Percentiles rank a stretch among this genome's conserved stretches.
Evolutionary conservation across 2,888 invertebrate genomes (phyloP).

Genomic region (Xestoiulus laeticollis): DNA sequence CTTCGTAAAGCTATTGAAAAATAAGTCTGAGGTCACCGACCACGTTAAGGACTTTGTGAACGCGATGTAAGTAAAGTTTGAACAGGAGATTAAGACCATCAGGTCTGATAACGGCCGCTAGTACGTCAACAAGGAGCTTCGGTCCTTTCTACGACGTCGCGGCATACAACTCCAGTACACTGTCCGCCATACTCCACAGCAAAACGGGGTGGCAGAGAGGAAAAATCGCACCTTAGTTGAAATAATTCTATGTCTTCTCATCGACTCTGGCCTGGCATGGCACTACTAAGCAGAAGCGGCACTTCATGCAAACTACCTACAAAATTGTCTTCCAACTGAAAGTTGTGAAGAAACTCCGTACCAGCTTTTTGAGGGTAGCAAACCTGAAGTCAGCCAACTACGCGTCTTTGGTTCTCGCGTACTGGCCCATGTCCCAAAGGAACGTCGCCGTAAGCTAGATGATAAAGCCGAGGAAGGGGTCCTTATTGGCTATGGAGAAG

Average conservation of each 20-base stretch:
- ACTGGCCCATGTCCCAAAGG: no score
- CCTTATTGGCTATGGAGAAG: background rate
- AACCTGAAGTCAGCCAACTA: background rate
- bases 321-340: background rate
- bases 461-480: no score
- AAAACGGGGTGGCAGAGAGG: slow-evolving; percentile 28
- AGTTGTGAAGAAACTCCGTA: background rate
- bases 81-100: background rate
- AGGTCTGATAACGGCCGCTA: background rate
- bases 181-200: slow-evolving; percentile 10
- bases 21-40: background rate
- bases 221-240: slow-evolving; percentile 25
- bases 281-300: background rate
- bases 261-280: background rate
- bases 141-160: background rate
- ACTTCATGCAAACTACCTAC: background rate
- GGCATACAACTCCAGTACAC: background rate
- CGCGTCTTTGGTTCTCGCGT: background rate
- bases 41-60: background rate
- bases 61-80: background rate
- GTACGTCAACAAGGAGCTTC: background rate
- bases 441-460: no score
- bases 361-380: background rate
- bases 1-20: background rate
- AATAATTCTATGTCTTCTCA: background rate